Base-by-base conservation (phyloP, 92 coral and sea anemone genomes). In the Bergia sp. region DNA sequence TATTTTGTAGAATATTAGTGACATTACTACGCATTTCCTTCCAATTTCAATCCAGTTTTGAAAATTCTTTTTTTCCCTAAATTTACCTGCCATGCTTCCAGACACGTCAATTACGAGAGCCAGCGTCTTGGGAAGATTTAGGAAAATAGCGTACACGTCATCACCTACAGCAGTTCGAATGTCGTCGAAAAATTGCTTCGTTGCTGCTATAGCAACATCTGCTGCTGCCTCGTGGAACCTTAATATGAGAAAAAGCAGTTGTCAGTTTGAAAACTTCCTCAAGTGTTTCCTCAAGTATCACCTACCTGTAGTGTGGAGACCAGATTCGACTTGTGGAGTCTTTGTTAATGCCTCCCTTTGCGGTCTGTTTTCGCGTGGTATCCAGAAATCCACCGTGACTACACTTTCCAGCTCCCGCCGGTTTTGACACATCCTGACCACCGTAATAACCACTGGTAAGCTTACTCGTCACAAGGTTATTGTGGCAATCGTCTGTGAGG, bases 261-360 rank as follows among this genome's bases (percentile, higher is more conserved):
- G 47, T 38, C 43, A 13, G 49, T 53, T 8, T 21, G 11, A 12
- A 44, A 7, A 12, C 8, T 61, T 3, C 3, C 12, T 3, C 18
- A 61, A 61, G 11, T 11, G 58, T 6, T 53, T 53, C 3, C 58
- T 53, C 18, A 11, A 11, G 18, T 12, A 8, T 11, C 13, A 79
- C 88, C 69, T 89, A 91, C 94, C 84, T 89, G 49, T 86, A 42
- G 77, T 89, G 92, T 7, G 94, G 92, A 5, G 94, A 92, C 92
- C 87, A 92, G 2, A 21, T 65, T 1, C 94, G 82, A 21, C 76
- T 3, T 15, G 89, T 79, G 2, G 93, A 49, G 16, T 92, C 92
- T 75, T 93, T 93, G 87, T 93, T 93, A 36, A 93, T 93, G 61
- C 96, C 96, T 69, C 94, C 94, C 18, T 40, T 57, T 64, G 91